These are phyloP conservation scores for Nothocercus nigrocapillus DNA, from an alignment of 2,113 vertebrate species.

Conservation along the genomic window DNA sequence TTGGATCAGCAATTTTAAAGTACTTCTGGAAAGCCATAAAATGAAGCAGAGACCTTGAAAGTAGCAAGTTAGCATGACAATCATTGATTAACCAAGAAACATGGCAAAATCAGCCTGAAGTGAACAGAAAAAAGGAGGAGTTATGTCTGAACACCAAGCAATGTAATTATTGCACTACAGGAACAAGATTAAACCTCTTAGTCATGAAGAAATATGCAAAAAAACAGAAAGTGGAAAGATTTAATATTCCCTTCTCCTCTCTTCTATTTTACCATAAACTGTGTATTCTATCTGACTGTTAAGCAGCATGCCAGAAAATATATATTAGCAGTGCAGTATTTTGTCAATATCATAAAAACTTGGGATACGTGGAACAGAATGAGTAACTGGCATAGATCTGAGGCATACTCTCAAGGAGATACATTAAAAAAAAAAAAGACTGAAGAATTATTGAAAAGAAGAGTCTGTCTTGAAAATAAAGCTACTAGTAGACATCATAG, in stretches of 20 bases:
- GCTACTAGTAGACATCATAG: not conserved
- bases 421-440: not conserved
- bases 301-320: not conserved
- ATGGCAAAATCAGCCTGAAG: not conserved
- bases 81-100: not conserved
- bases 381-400: too few species aligned
- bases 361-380: not conserved
- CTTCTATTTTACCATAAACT: not conserved
- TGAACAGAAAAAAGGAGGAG: not conserved
- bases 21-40: not conserved
- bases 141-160: not conserved
- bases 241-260: not conserved
- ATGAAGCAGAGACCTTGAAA: not conserved
- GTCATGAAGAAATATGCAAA: not conserved
- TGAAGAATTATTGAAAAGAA: not conserved
- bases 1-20: not conserved
- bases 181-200: not conserved
- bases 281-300: not conserved
- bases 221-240: not conserved
- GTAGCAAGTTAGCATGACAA: not conserved
- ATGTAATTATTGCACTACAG: not conserved
- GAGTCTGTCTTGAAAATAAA: not conserved
- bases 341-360: not conserved
- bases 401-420: not conserved
- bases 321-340: not conserved